Evolutionary conservation across 2,113 vertebrate species (phyloP).

Genomic region (Chamaea fasciata): DNA sequence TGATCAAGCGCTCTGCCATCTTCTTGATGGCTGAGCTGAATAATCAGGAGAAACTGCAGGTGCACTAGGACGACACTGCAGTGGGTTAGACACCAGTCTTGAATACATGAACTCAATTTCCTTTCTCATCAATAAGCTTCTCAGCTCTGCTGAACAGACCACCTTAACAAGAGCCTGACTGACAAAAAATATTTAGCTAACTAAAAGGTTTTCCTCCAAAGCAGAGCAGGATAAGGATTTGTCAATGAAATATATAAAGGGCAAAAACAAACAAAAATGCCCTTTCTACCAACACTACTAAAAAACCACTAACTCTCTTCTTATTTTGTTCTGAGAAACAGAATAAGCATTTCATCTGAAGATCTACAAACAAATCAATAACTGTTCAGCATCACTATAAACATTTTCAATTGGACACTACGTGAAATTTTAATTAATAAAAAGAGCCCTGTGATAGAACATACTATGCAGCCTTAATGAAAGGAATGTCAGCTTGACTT

Average conservation of each 20-base stretch:
- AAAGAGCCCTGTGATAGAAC: background rate
- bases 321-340: background rate
- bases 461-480: background rate
- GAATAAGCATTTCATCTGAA: background rate
- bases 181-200: background rate
- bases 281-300: background rate
- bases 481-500: background rate
- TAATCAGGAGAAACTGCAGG: background rate
- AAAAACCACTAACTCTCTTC: background rate
- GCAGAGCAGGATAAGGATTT: background rate
- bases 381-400: background rate
- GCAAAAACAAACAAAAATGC: background rate
- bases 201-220: background rate
- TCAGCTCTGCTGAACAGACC: background rate
- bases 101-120: background rate
- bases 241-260: background rate
- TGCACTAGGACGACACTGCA: background rate
- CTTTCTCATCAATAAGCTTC: background rate
- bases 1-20: background rate
- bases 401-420: background rate
- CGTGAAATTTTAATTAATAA: background rate
- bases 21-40: background rate
- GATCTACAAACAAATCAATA: background rate
- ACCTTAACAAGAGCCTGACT: rapidly evolving
- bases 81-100: background rate